phyloP scores from a whole-genome alignment of 2,113 vertebrate genomes.

The Oryzias woworae region DNA sequence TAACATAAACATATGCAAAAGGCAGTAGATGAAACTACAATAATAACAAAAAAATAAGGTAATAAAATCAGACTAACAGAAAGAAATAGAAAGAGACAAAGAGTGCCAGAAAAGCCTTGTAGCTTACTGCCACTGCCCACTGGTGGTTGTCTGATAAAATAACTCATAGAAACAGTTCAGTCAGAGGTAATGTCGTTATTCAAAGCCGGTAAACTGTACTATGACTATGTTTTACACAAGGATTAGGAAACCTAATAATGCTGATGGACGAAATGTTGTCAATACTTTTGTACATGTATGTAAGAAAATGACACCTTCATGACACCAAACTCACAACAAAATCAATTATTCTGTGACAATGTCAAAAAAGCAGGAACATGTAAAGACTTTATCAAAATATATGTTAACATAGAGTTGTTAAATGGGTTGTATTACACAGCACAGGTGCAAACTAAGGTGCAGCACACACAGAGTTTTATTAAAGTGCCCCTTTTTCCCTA shows the following conservation, averaged over 20 bases:
- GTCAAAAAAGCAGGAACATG: background rate
- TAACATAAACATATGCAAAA: slow-evolving; percentile 3
- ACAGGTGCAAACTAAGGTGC: background rate
- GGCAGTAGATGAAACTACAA: background rate
- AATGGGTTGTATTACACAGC: background rate
- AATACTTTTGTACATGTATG: too few relatives aligned
- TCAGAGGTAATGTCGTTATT: slow-evolving; percentile 10
- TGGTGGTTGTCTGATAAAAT: slow-evolving; percentile 76
- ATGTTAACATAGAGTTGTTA: background rate
- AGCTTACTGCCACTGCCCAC: slow-evolving; percentile 82
- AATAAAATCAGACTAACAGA: slow-evolving; percentile 24
- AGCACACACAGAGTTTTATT: background rate
- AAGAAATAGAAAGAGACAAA: slow-evolving; percentile 6
- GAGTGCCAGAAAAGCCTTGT: slow-evolving; percentile 36
- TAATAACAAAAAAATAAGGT: background rate
- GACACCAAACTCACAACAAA: background rate
- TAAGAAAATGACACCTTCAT: background rate
- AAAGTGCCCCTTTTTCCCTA: slow-evolving; percentile 7
- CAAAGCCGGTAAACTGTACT: background rate
- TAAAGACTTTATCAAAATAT: too few relatives aligned
- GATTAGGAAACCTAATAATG: too few relatives aligned
- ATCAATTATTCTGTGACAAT: background rate
- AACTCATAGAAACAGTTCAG: slow-evolving; percentile 58
- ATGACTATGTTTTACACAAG: background rate
- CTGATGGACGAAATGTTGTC: background rate